A percentile compares a stretch with the other conserved stretches of the same genome.
Evolutionary conservation across 1,140 invertebrate species (phyloP).

Genomic region (Drosophila bipectinata): DNA sequence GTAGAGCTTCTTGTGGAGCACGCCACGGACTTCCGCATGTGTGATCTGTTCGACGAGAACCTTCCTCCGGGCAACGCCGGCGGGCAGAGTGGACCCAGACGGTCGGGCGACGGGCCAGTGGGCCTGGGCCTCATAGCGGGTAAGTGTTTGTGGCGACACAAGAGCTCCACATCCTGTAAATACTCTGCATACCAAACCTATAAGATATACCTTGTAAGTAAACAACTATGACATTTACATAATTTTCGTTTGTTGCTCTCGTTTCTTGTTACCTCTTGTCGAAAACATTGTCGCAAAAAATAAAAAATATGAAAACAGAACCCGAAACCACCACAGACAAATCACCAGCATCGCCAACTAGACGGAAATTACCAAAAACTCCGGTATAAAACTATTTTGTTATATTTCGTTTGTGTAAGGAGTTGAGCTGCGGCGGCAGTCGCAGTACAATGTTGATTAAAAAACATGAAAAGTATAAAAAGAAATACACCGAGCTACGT

Average conservation of each 20-base stretch:
- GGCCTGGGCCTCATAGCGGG: slow-evolving; percentile 81
- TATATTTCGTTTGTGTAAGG: slow-evolving; percentile 61
- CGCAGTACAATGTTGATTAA: slow-evolving; percentile 19
- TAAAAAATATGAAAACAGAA: slow-evolving; percentile 54
- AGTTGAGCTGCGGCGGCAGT: slow-evolving; percentile 43
- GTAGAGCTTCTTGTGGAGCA: slow-evolving; percentile 93
- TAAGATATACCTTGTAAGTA: slow-evolving; percentile 33
- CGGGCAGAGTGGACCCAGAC: slow-evolving; percentile 74
- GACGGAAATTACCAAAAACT: slow-evolving; percentile 96
- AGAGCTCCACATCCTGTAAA: neutral
- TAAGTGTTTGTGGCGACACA: slow-evolving; percentile 48
- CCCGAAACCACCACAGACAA: slow-evolving; percentile 89
- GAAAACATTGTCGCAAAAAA: slow-evolving; percentile 19
- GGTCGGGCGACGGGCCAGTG: slow-evolving; percentile 77
- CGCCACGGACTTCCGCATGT: slow-evolving; percentile 88
- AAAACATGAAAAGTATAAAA: slow-evolving; percentile 19
- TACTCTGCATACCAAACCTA: slow-evolving; percentile 22
- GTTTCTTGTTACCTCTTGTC: slow-evolving; percentile 73
- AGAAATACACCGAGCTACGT: slow-evolving; percentile 35
- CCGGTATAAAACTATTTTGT: slow-evolving; percentile 91
- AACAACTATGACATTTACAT: slow-evolving; percentile 57
- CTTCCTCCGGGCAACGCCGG: slow-evolving; percentile 79
- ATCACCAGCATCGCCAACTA: slow-evolving; percentile 92
- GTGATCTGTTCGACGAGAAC: slow-evolving; percentile 87
- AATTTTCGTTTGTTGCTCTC: slow-evolving; percentile 76